A percentile compares a stretch with the other conserved stretches of the same genome.
These are phyloP conservation scores for Sebastes oblongus DNA, from an alignment of 2,797 vertebrate species.

Conservation along the genomic window DNA sequence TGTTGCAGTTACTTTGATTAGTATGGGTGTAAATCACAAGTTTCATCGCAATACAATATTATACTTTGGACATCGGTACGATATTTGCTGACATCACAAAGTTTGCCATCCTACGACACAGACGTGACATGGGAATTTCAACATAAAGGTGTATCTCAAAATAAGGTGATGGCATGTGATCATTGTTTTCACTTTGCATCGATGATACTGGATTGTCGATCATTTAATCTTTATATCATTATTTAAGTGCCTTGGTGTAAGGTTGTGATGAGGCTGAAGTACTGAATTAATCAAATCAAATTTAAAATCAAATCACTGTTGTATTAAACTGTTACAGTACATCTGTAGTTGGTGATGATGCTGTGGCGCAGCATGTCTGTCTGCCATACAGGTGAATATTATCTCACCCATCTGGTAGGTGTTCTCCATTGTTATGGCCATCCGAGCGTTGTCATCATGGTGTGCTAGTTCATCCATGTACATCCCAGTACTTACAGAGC, in stretches of 20 bases:
- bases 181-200: no score
- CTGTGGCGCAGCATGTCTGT: background rate
- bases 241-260: background rate
- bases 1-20: background rate
- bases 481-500: slow-evolving; percentile 79
- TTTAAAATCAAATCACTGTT: background rate
- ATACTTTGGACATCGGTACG: no score
- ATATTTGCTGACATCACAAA: no score
- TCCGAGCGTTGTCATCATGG: slow-evolving; percentile 75
- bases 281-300: background rate
- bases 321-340: background rate
- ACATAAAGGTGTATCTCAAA: no score
- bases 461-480: slow-evolving; percentile 83
- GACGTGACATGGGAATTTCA: no score
- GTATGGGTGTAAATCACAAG: no score
- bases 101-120: no score
- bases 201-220: no score
- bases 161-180: no score
- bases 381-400: background rate
- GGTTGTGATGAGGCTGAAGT: background rate
- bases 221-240: background rate
- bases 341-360: background rate
- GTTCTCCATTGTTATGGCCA: slow-evolving; percentile 81
- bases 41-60: no score
- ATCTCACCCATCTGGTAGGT: slow-evolving; percentile 84